These are phyloP conservation scores for Ibidorhyncha struthersii DNA, from an alignment of 2,113 vertebrate species.

Conservation along the genomic window DNA sequence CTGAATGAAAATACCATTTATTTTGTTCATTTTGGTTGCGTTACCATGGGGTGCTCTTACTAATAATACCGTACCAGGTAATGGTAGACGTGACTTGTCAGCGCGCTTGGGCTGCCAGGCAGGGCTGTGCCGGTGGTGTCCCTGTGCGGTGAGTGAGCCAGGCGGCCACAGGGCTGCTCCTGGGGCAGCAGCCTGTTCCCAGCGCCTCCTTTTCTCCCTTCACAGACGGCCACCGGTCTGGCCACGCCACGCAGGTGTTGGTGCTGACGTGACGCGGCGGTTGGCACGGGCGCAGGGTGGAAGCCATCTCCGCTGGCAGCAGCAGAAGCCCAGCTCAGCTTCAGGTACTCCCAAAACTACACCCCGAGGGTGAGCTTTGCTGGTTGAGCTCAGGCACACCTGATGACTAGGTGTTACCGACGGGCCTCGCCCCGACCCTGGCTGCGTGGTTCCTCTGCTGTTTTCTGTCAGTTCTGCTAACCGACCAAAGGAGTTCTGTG, in stretches of 20 bases:
- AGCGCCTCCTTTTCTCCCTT: not conserved
- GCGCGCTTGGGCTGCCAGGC: accelerated
- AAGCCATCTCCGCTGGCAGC: not conserved
- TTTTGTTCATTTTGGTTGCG: accelerated
- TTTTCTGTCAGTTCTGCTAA: not conserved
- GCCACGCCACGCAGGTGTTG: not conserved
- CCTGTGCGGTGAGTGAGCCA: too few species aligned
- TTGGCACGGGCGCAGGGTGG: not conserved
- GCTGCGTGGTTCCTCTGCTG: not conserved
- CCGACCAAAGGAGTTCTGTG: not conserved
- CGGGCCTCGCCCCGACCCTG: accelerated
- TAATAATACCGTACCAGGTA: accelerated
- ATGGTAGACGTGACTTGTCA: accelerated
- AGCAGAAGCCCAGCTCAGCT: not conserved
- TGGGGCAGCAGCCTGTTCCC: accelerated
- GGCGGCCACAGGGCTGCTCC: accelerated
- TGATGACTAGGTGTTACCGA: not conserved
- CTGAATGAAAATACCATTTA: accelerated
- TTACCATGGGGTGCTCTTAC: not conserved
- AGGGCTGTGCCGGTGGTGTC: accelerated
- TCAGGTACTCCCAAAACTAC: not conserved
- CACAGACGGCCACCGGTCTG: accelerated
- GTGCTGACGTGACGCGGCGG: not conserved
- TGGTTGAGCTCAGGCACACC: not conserved
- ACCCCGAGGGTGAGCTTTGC: not conserved